Conservation (phyloP, 2,113 vertebrate species). For the Amblyopsis rosae region DNA sequence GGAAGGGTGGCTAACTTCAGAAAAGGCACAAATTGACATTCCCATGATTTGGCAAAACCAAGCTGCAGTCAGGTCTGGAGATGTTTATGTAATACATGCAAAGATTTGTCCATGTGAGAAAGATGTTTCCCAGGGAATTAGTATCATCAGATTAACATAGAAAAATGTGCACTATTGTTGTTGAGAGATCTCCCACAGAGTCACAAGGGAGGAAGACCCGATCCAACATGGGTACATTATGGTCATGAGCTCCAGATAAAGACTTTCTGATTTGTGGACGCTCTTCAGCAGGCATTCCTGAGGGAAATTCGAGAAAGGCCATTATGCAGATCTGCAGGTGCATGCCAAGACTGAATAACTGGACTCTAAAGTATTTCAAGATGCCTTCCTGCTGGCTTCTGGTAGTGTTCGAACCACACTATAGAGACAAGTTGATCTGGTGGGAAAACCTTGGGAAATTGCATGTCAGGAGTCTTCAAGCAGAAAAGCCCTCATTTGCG, state of each 20-base stretch:
- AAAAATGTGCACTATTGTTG: slow-evolving; percentile 44
- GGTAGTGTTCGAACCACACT: slow-evolving; percentile 61
- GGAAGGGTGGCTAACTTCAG: slow-evolving; percentile 49
- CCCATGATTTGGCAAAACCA: slow-evolving; percentile 40
- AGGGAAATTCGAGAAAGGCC: slow-evolving; percentile 67
- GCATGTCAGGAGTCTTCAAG: slow-evolving; percentile 20
- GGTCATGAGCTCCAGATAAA: slow-evolving; percentile 44
- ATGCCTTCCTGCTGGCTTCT: slow-evolving; percentile 60
- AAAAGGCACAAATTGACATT: slow-evolving; percentile 45
- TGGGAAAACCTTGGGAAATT: slow-evolving; percentile 23
- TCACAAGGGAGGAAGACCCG: slow-evolving; percentile 28
- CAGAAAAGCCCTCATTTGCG: background rate
- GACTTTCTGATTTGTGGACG: slow-evolving; percentile 67
- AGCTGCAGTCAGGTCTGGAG: slow-evolving; percentile 46
- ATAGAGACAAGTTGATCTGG: slow-evolving; percentile 40
- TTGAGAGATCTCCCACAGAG: slow-evolving; percentile 26
- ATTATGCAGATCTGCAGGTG: slow-evolving; percentile 79
- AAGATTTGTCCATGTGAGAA: slow-evolving; percentile 37
- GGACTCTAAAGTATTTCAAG: slow-evolving; percentile 74
- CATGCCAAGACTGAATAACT: slow-evolving; percentile 69
- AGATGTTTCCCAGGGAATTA: slow-evolving; percentile 53
- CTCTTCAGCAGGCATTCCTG: slow-evolving; percentile 67
- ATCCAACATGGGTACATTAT: slow-evolving; percentile 48
- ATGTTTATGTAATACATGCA: slow-evolving; percentile 57
- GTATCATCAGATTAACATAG: slow-evolving; percentile 43